These are phyloP conservation scores for Pardalotus punctatus DNA, from an alignment of 2,113 vertebrate genomes.

Conservation along the genomic window DNA sequence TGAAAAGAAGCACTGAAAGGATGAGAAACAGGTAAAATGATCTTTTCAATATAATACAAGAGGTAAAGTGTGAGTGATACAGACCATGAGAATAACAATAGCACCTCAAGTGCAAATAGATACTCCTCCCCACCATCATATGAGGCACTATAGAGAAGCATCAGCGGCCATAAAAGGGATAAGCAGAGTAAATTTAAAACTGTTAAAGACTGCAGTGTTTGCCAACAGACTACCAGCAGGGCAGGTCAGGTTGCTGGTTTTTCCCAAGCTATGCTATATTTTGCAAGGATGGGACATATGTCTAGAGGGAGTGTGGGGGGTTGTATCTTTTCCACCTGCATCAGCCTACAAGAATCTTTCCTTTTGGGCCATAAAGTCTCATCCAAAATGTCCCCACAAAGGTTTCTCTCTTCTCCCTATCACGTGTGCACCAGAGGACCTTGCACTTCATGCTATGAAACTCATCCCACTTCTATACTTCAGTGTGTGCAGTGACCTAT, in stretches of 20 bases:
- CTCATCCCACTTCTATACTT: neutral
- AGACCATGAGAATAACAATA: neutral
- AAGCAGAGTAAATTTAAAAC: neutral
- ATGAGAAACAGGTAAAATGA: neutral
- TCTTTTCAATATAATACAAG: neutral
- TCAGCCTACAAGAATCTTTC: neutral
- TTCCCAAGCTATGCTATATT: neutral
- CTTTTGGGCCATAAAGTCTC: neutral
- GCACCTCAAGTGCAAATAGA: neutral
- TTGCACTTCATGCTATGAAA: neutral
- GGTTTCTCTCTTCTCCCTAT: neutral
- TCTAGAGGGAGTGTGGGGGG: neutral
- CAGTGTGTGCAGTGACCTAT: neutral
- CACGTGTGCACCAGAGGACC: neutral
- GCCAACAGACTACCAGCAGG: neutral
- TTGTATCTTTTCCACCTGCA: neutral
- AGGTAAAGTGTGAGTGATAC: neutral
- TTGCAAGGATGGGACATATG: neutral
- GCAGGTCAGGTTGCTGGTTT: neutral
- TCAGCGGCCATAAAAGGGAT: neutral
- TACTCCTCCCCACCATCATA: neutral
- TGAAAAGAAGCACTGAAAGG: neutral
- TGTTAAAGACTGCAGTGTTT: neutral
- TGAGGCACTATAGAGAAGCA: neutral
- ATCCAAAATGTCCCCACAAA: neutral